Evolutionary conservation across 2,888 invertebrate genomes (phyloP).

Genomic region (Epistrophe eligans): DNA sequence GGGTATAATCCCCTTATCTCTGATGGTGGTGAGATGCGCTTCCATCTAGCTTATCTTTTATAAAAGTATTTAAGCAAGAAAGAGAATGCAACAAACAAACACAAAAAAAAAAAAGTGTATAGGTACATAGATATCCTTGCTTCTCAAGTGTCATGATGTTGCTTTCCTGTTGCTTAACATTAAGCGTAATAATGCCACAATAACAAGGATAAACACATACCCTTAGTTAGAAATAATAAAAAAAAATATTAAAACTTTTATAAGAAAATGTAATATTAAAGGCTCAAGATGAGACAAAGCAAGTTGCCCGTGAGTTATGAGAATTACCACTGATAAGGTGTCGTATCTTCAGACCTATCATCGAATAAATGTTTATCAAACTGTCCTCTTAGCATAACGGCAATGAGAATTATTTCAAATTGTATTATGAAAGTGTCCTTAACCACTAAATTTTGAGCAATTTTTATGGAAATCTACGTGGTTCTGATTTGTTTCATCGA

Average conservation of each 20-base stretch:
- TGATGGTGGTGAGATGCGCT: conserved; percentile 34
- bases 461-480: no score
- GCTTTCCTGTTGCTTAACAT: conserved; percentile 71
- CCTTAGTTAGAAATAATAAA: background rate
- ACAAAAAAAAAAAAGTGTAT: conserved; percentile 23
- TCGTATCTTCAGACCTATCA: no score
- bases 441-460: no score
- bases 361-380: no score
- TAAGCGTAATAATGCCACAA: conserved; percentile 63
- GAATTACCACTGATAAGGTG: background rate
- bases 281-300: background rate
- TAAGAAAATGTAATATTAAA: conserved; percentile 7
- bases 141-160: conserved; percentile 70
- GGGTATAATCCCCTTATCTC: conserved; percentile 49
- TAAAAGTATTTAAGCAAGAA: conserved; percentile 52
- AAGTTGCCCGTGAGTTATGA: background rate
- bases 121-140: conserved; percentile 1
- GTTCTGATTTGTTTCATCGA: no score
- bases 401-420: no score
- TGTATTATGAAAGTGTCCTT: no score
- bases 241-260: conserved; percentile 7
- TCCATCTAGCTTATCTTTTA: conserved; percentile 59
- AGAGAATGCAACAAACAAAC: background rate
- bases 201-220: conserved; percentile 29
- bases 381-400: no score